Evolutionary conservation across 2,888 invertebrate genomes (phyloP), one percentile per base, ranked within the genome.

Genomic region (Hemicrepidius hirtus): DNA sequence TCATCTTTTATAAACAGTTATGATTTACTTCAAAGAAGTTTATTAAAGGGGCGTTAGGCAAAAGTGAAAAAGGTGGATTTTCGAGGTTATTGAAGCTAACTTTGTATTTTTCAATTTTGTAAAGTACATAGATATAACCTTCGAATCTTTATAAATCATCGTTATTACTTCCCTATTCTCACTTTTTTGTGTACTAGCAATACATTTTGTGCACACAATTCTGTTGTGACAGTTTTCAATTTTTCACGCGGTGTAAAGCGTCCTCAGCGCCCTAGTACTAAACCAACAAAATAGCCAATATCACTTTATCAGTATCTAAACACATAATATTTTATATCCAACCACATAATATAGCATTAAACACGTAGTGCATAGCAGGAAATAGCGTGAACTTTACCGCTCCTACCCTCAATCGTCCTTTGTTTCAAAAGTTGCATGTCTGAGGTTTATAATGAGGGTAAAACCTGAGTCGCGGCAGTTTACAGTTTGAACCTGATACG

Each of bases 381-480:
- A 49, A 68, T 62, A 32, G 53, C 62, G 68, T 62, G 50, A 62
- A 68, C 41, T 24, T 53, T 40, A 28, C 40, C 21, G 28, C 21
- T 32, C 66, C n/a, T 16, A 16, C 35, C 35, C 66, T 18, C 41
- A 16, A 20, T 53, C 20, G 16, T 16, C 12, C 68, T 72, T 72
- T 72, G 72, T 72, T 71, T 68, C n/a, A 41, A 16, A 55, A 63
- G 55, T 72, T 72, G 72, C 72, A 68, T 72, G 72, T 67, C 63
- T 63, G 49, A 59, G 60, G 49, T 62, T 71, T 40, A 50, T 71
- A 41, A 66, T 66, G 37, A 66, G 60, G 24, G 53, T 40, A n/a
- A 16, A 55, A 64, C 53, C 53, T 57, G 59, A 18, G 35, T 6
- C 4, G 60, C 60, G 28, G 35, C 57, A 57, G 55, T 57, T 50